phyloP scores from a whole-genome alignment of 2,888 invertebrate species.

The Fragum sueziense region DNA sequence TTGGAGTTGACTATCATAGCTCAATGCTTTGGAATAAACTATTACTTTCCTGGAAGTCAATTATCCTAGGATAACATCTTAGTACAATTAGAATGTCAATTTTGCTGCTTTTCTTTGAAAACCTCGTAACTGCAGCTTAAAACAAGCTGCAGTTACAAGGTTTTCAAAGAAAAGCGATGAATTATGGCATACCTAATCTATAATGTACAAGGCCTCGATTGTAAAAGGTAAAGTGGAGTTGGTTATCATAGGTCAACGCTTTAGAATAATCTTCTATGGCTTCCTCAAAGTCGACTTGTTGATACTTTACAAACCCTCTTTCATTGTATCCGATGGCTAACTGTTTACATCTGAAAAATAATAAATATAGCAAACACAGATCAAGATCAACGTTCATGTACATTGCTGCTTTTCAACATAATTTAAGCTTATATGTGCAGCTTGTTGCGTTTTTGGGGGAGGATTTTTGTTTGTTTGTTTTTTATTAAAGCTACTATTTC shows the following conservation, averaged over 20 bases:
- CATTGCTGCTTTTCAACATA: no score
- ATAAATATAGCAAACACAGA: not conserved
- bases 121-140: no score
- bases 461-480: no score
- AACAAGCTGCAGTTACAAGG: no score
- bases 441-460: no score
- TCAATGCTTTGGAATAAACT: slow-evolving; percentile 80
- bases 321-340: slow-evolving; percentile 79
- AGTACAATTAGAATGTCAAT: no score
- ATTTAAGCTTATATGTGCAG: no score
- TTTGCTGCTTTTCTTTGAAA: no score
- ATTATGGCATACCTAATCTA: slow-evolving; percentile 78
- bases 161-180: no score
- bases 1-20: slow-evolving; percentile 65
- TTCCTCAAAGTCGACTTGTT: slow-evolving; percentile 81
- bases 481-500: no score
- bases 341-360: slow-evolving; percentile 58
- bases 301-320: slow-evolving; percentile 80
- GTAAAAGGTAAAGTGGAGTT: slow-evolving; percentile 77
- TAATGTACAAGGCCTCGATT: slow-evolving; percentile 82
- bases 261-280: slow-evolving; percentile 81
- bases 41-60: slow-evolving; percentile 81
- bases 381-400: no score
- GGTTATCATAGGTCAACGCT: slow-evolving; percentile 71
- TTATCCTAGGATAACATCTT: no score